Conservation (phyloP, 2,888 invertebrate genomes). For the Chironomus tentans region DNA sequence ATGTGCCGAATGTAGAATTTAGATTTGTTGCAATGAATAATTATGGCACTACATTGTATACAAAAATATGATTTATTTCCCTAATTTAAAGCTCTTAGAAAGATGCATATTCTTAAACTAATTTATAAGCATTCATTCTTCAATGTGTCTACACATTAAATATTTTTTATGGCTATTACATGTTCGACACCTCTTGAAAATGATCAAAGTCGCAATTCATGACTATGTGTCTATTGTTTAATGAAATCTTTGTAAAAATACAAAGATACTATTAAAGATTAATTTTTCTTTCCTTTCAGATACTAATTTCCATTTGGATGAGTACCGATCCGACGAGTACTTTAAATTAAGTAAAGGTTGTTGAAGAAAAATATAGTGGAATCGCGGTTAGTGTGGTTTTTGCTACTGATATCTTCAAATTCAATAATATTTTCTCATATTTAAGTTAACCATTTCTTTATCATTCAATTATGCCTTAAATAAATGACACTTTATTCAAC, state of each 20-base stretch:
- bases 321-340: conserved; percentile 8
- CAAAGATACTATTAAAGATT: too few relatives aligned
- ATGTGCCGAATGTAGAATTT: too few relatives aligned
- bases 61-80: conserved; percentile 3
- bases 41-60: conserved; percentile 12
- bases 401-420: conserved; percentile 24
- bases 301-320: conserved; percentile 13
- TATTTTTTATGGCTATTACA: too few relatives aligned
- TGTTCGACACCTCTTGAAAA: too few relatives aligned
- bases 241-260: too few relatives aligned
- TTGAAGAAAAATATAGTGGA: conserved; percentile 1
- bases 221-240: too few relatives aligned
- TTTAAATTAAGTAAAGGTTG: conserved; percentile 19
- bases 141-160: too few relatives aligned
- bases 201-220: too few relatives aligned
- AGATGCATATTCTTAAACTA: not conserved
- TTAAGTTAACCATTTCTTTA: not conserved
- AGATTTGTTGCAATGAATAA: not conserved
- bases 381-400: conserved; percentile 19
- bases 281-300: too few relatives aligned
- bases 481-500: not conserved
- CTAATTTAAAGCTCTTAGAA: not conserved
- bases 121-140: too few relatives aligned
- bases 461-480: not conserved
- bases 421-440: not conserved